Percentiles rank a stretch among this genome's conserved stretches.
phyloP scores from a whole-genome alignment of 2,113 vertebrate species.

The Oncorhynchus tshawytscha region DNA sequence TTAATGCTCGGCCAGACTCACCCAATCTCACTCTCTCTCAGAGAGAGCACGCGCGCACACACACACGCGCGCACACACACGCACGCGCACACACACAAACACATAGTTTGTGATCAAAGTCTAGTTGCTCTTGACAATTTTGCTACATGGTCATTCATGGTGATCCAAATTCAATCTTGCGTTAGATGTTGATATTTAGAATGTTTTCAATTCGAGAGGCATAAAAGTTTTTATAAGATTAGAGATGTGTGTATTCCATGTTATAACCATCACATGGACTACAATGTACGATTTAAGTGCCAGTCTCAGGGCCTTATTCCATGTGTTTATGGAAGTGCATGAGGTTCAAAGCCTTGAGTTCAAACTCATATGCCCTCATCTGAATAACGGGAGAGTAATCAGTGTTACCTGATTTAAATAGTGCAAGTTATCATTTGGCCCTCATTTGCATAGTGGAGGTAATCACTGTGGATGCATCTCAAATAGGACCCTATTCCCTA shows the following conservation, averaged over 20 bases:
- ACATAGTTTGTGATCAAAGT: not conserved
- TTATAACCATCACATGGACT: not conserved
- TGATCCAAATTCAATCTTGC: too few species aligned
- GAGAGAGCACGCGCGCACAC: not conserved
- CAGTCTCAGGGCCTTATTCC: not conserved
- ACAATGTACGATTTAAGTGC: not conserved
- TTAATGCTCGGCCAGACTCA: slow-evolving; percentile 12
- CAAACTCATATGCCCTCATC: slow-evolving; percentile 1
- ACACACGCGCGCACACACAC: not conserved
- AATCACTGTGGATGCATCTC: not conserved
- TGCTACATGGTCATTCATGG: too few species aligned
- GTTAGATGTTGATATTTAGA: too few species aligned
- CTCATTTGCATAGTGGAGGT: not conserved
- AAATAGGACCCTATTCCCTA: too few species aligned
- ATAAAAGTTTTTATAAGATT: too few species aligned
- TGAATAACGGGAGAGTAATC: slow-evolving; percentile 2
- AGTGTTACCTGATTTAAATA: slow-evolving; percentile 9
- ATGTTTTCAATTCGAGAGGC: too few species aligned
- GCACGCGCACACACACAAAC: slow-evolving; percentile 3
- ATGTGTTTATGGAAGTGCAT: not conserved
- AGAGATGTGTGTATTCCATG: too few species aligned
- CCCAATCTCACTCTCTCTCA: not conserved
- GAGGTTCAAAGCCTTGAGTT: not conserved
- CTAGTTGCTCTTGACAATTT: too few species aligned
- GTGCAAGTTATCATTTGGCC: slow-evolving; percentile 2